Evolutionary conservation across 2,113 vertebrate species (phyloP), one percentile per base, ranked within the genome.

Genomic region (Sclerurus mexicanus): DNA sequence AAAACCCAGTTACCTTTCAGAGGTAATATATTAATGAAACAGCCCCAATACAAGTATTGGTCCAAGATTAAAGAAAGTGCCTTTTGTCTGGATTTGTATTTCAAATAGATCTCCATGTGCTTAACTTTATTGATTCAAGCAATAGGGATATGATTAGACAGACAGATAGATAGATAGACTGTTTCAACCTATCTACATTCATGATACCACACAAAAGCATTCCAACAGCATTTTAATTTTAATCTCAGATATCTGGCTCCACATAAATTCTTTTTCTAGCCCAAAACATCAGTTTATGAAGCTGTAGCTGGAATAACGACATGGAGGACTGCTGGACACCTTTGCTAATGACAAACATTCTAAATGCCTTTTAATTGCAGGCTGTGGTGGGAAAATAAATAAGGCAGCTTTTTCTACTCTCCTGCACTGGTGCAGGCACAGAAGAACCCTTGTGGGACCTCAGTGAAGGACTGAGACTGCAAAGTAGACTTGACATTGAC

Each of bases 21-120:
- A 94, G 95, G 96, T 89, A 96, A 97, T 46, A 69, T 69, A 62
- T 79, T 95, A 94, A 95, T 78, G 85, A 95, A 95, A 94, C 64
- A 90, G 35, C 30, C 35, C n/a, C 87, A 73, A 23, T 46, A 53
- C 40, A 77, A 86, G 74, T 85, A 93, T 83, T 84, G 87, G 83
- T 94, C 58, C 62, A 75, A 95, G 90, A 95, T 85, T 86, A 93
- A 95, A 96, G 89, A 84, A 66, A 92, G 78, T 74, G 42, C 11
- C 39, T 81, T 71, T 79, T 92, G 53, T 87, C 62, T 46, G 68
- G 46, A 87, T 95, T 81, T 96, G 75, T 93, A 96, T 90, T 97
- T 95, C 85, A 95, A 89, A 93, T 62, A 74, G 78, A 88, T 79
- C 75, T 89, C 80, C 50, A 89, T 49, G 58, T 63, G 42, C 78